Percentiles rank a stretch among this genome's conserved stretches.
These are phyloP conservation scores for Cavia porcellus DNA, from an alignment of 2,113 vertebrate genomes.

Conservation along the genomic window DNA sequence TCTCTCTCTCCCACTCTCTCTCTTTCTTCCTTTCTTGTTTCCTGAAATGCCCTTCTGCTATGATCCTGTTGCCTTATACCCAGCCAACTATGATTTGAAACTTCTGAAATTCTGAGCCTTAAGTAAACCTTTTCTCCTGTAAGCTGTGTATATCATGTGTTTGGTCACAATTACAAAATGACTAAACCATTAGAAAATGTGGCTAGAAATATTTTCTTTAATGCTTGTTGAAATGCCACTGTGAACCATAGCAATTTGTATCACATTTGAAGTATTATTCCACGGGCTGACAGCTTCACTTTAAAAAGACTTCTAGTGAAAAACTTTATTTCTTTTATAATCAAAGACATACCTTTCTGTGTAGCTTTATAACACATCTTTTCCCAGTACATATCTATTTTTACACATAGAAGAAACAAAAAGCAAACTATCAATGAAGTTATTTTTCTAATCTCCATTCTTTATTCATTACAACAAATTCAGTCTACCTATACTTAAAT, in stretches of 20 bases:
- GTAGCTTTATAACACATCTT: not conserved
- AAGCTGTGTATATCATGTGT: not conserved
- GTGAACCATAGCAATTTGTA: not conserved
- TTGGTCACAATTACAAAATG: not conserved
- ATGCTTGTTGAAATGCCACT: not conserved
- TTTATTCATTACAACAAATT: slow-evolving; percentile 22
- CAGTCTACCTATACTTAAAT: not conserved
- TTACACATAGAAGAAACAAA: not conserved
- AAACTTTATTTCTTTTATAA: not conserved
- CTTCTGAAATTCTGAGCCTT: not conserved
- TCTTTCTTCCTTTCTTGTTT: too few relatives aligned
- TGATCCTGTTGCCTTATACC: not conserved
- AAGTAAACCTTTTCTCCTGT: not conserved
- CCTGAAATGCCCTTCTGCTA: not conserved
- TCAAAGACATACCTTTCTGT: not conserved
- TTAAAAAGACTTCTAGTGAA: not conserved
- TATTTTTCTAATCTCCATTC: not conserved
- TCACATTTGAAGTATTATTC: not conserved
- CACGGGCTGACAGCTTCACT: not conserved
- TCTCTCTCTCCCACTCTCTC: too few relatives aligned
- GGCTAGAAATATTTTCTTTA: not conserved
- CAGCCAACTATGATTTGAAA: not conserved
- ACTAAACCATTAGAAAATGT: not conserved
- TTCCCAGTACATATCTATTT: not conserved
- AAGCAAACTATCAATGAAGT: not conserved